Percentiles rank a stretch among this genome's conserved stretches.
Evolutionary conservation across 64 coral and sea anemone genomes (phyloP).

Genomic region (Exaiptasia diaphana): DNA sequence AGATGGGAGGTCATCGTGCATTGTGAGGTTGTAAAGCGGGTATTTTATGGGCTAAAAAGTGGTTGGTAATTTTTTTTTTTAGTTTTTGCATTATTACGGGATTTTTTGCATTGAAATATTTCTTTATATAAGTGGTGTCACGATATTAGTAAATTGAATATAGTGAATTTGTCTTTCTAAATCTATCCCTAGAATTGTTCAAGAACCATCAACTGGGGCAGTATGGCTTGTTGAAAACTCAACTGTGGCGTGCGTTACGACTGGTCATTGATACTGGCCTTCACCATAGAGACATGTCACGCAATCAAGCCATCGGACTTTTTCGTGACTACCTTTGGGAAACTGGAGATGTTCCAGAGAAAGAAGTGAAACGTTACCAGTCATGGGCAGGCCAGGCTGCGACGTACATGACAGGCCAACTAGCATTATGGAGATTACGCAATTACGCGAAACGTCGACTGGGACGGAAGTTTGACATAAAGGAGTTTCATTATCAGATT

Average conservation of each 20-base stretch:
- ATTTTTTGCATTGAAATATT: no score
- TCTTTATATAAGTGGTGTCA: no score
- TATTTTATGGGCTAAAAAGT: no score
- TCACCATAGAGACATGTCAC: conserved; percentile 48
- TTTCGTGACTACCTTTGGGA: conserved; percentile 52
- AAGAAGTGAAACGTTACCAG: conserved; percentile 49
- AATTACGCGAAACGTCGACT: conserved; percentile 22
- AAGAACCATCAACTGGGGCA: background rate
- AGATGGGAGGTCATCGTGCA: no score
- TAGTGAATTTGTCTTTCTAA: no score
- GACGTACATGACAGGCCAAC: conserved; percentile 52
- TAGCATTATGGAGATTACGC: conserved; percentile 41
- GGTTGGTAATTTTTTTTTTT: no score
- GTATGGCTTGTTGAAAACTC: conserved; percentile 41
- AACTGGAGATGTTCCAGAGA: conserved; percentile 12
- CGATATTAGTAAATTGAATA: no score
- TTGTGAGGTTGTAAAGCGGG: no score
- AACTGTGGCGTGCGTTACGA: conserved; percentile 48
- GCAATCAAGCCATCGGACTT: conserved; percentile 19
- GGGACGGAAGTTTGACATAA: conserved; percentile 18
- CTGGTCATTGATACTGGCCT: conserved; percentile 49
- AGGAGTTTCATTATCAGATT: conserved; percentile 59
- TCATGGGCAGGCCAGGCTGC: conserved; percentile 46
- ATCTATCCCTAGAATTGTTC: conserved; percentile 50
- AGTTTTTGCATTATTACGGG: no score